These are phyloP conservation scores for Zelostemma sp. DNA, from an alignment of 1,140 invertebrate species.

Conservation along the genomic window DNA sequence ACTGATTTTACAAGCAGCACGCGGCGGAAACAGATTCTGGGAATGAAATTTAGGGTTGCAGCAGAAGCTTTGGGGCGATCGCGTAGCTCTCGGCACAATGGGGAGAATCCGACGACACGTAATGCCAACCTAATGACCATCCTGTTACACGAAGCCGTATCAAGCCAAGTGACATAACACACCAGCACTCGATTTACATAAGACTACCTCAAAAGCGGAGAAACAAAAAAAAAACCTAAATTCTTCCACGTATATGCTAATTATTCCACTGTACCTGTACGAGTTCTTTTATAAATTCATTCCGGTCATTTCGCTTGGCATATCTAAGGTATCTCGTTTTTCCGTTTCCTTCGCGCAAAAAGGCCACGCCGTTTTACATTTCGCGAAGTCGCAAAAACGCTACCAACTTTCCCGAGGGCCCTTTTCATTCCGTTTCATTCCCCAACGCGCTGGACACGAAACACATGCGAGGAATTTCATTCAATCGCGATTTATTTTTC, in stretches of 20 bases:
- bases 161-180: conserved; percentile 45
- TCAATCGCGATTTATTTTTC: no score
- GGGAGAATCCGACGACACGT: conserved; percentile 34
- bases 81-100: conserved; percentile 19
- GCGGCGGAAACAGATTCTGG: conserved; percentile 68
- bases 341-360: conserved; percentile 26
- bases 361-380: conserved; percentile 56
- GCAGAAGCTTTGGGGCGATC: conserved; percentile 22
- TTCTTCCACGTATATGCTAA: no score
- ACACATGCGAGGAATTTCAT: no score
- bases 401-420: conserved; percentile 27
- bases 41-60: conserved; percentile 67
- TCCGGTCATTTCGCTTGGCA: conserved; percentile 18
- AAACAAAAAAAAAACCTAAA: no score
- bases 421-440: conserved; percentile 35
- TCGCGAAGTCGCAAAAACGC: conserved; percentile 59
- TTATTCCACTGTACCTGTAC: no score
- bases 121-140: conserved; percentile 42
- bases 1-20: conserved; percentile 70
- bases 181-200: conserved; percentile 9
- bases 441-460: no score
- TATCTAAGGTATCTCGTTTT: conserved; percentile 26
- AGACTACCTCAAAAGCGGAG: neutral
- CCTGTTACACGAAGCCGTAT: conserved; percentile 31
- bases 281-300: no score